Evolutionary conservation across 2,888 invertebrate genomes (phyloP), one percentile per base, ranked within the genome.

Genomic region (Antheraea assamensis): DNA sequence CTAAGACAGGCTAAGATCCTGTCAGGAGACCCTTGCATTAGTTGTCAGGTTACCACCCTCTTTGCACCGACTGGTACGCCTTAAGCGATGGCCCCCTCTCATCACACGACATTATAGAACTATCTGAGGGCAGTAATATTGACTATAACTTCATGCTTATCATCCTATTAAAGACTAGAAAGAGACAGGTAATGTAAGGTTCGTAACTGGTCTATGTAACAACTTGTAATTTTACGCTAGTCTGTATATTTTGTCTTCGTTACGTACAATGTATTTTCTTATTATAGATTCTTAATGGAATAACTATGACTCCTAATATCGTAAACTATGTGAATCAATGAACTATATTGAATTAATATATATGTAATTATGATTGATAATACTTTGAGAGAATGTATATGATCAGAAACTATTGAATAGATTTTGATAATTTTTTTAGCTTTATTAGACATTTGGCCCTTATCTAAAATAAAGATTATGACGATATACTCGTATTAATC

Each of bases 1-100:
- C 68, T 68, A 68, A 21, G 35, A 19, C 68, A 30, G 19, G 68
- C 24, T 35, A 68, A n/a, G 68, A 68, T 68, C 35, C 21, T 31
- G 68, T 68, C 35, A 13, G 21, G 27, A n/a, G 19, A 68, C 68
- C 68, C 68, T 68, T 68, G 21, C 19, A 68, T 68, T 68, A 68
- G 31, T 68, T 68, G 68, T 35, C 68, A 35, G 21, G 68, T 68
- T 35, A 35, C 68, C 4, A 66, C 68, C 68, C 68, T 30, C 31
- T 35, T 68, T 35, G 31, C 35, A n/a, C 35, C 24, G 31, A 35
- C 68, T 68, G n/a, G 27, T 13, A 68, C 68, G 68, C 68, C 35
- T 31, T 31, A 68, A 68, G 68, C 35, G 2, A 8, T 68, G 21
- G 68, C 24, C n/a, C 68, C 68, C 68, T 68, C 68, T 35, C 35